phyloP scores from a whole-genome alignment of 23 tunicate species.

The Ascidia mentula region DNA sequence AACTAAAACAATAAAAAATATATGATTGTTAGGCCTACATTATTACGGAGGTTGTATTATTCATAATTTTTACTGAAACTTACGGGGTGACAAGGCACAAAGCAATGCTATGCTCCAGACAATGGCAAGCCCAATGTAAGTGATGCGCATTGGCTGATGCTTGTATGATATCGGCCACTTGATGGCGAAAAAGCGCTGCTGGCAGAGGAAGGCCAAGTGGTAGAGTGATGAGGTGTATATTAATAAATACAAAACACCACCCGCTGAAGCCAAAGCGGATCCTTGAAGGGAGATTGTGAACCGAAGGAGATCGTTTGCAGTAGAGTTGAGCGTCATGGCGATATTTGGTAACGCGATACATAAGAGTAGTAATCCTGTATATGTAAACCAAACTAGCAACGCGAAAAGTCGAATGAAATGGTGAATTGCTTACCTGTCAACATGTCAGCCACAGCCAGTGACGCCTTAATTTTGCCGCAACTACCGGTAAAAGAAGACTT shows the following conservation, averaged over 20 bases:
- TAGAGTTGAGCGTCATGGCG: background rate
- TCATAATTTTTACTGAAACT: background rate
- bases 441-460: constrained; percentile 1
- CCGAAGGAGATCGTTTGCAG: background rate
- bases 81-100: background rate
- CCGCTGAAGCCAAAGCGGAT: background rate
- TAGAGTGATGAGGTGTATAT: background rate
- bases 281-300: background rate
- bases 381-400: too few relatives aligned
- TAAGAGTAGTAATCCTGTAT: background rate
- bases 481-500: background rate
- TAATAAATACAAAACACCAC: constrained; percentile 1
- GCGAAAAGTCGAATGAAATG: too few relatives aligned
- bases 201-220: background rate
- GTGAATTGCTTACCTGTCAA: constrained; percentile 8
- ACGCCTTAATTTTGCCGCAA: constrained; percentile 5
- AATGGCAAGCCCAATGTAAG: background rate
- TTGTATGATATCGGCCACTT: background rate
- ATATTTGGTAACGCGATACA: background rate
- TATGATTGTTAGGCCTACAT: too few relatives aligned
- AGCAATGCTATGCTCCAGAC: background rate
- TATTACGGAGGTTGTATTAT: too few relatives aligned
- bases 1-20: background rate
- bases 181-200: constrained; percentile 13
- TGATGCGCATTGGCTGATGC: background rate